These are phyloP conservation scores for Rafetus swinhoei DNA, from an alignment of 2,113 vertebrate species.

Conservation along the genomic window DNA sequence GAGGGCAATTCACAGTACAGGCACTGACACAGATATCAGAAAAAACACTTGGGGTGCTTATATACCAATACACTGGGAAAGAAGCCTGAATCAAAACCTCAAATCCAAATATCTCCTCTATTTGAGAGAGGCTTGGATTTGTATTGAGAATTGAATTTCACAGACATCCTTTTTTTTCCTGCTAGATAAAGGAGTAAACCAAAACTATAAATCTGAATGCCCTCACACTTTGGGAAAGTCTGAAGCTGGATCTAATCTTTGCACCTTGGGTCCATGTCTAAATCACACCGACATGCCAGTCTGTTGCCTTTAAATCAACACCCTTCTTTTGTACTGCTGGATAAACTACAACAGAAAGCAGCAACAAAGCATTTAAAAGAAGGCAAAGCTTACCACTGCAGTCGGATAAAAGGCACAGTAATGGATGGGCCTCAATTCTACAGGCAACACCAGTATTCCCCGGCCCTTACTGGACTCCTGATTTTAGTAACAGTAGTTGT, in stretches of 20 bases:
- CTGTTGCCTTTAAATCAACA: neutral
- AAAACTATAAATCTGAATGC: neutral
- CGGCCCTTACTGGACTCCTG: neutral
- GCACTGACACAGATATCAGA: neutral
- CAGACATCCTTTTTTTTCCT: neutral
- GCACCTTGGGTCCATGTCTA: neutral
- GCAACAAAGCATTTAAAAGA: neutral
- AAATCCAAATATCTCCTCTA: neutral
- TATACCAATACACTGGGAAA: neutral
- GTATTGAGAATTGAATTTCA: slow-evolving; percentile 7
- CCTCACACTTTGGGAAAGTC: neutral
- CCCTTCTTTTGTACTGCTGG: neutral
- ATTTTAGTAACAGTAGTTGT: neutral
- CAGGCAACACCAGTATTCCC: neutral
- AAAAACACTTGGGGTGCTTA: fast-evolving
- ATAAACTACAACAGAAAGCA: neutral
- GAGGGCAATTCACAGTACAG: neutral
- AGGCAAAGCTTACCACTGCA: neutral
- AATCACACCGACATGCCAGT: neutral
- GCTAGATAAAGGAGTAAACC: neutral
- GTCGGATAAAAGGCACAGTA: neutral
- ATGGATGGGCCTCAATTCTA: neutral
- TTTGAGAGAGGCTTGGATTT: neutral
- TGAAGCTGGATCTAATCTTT: neutral
- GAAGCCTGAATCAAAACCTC: neutral